These are phyloP conservation scores for Stichopus chloronotus DNA, from an alignment of 35 echinoderm and acorn worm genomes.

Conservation along the genomic window DNA sequence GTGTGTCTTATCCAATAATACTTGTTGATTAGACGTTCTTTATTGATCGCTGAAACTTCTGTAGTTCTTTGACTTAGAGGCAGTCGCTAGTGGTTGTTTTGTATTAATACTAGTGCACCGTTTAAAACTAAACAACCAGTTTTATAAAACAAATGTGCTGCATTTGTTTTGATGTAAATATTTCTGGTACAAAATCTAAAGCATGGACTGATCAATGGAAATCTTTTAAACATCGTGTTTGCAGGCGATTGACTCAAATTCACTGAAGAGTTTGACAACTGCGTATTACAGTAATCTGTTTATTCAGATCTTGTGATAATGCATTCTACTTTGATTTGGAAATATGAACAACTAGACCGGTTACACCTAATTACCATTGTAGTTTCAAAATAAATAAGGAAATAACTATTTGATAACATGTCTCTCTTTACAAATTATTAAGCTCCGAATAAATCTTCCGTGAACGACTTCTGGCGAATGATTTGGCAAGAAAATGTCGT, in stretches of 20 bases:
- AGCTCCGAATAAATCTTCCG: constrained; percentile 52
- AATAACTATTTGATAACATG: neutral
- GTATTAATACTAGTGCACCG: neutral
- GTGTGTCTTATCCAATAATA: neutral
- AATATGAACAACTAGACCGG: too few relatives aligned
- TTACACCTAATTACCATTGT: neutral
- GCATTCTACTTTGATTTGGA: too few relatives aligned
- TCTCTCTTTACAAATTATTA: neutral
- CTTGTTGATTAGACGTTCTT: neutral
- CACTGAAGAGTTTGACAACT: too few relatives aligned
- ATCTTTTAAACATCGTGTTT: too few relatives aligned
- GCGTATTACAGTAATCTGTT: too few relatives aligned
- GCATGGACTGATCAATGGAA: too few relatives aligned
- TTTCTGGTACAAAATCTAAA: too few relatives aligned
- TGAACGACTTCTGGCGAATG: constrained; percentile 62
- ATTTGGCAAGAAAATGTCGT: constrained; percentile 30
- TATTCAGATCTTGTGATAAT: too few relatives aligned
- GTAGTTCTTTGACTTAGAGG: neutral
- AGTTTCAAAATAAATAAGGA: neutral
- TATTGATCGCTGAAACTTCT: neutral
- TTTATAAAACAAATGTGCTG: too few relatives aligned
- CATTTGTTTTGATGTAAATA: too few relatives aligned
- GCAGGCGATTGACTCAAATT: too few relatives aligned
- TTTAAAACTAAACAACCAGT: too few relatives aligned
- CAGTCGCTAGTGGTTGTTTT: neutral